Conservation (phyloP, 2,113 vertebrate genomes). For the Zootoca vivipara region DNA sequence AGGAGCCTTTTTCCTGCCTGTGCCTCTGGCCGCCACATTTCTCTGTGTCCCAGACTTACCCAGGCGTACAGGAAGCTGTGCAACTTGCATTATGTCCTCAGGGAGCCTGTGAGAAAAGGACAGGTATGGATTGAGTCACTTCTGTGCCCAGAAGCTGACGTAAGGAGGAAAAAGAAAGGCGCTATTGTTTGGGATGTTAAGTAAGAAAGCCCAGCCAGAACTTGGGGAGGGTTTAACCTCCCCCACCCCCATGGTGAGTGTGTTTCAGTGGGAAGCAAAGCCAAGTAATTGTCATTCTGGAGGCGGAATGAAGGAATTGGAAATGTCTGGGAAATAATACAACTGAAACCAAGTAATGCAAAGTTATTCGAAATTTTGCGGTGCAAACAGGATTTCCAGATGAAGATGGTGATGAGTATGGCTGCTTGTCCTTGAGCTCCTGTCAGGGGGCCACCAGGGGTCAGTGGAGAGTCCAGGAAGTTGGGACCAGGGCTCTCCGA, state of each 20-base stretch:
- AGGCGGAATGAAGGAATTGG: background rate
- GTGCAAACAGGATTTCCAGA: no score
- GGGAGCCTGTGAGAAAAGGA: background rate
- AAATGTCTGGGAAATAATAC: background rate
- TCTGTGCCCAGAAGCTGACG: background rate
- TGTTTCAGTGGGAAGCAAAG: background rate
- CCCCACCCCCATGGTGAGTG: background rate
- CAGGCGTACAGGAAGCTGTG: background rate
- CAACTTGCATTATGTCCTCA: background rate
- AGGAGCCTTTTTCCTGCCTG: background rate
- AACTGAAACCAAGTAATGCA: no score
- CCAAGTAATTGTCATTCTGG: background rate
- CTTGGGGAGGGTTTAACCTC: background rate
- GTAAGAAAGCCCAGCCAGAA: background rate
- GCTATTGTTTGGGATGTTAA: background rate
- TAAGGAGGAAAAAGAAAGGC: background rate
- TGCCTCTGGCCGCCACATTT: background rate
- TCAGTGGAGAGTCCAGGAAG: no score
- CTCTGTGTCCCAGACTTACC: background rate
- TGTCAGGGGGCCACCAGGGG: no score
- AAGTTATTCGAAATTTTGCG: no score
- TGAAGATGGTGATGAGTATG: no score
- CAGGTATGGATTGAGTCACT: background rate
- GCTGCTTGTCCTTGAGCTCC: no score
- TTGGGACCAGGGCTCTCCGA: no score